Percentiles rank a stretch among this genome's conserved stretches.
Conservation (phyloP, 1,140 invertebrate species). For the Drosophila neocordata region DNA sequence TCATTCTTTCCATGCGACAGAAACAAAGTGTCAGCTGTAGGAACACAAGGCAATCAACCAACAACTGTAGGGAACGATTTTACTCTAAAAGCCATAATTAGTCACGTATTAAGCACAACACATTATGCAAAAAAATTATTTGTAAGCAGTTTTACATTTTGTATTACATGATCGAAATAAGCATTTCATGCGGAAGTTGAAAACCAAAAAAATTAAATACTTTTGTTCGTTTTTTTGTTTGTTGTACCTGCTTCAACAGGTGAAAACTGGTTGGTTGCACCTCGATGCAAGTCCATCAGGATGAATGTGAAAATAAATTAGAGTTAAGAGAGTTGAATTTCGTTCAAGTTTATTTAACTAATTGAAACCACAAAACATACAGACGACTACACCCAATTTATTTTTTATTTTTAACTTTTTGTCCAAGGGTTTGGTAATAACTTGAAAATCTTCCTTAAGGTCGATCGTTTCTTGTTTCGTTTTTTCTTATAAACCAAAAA, state of each 20-base stretch:
- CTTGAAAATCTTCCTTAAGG: too few relatives aligned
- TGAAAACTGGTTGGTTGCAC: not conserved
- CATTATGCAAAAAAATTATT: conserved; percentile 36
- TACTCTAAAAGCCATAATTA: conserved; percentile 38
- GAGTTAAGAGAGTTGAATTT: not conserved
- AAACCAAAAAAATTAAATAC: conserved; percentile 10
- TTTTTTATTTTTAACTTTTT: too few relatives aligned
- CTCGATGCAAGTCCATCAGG: not conserved
- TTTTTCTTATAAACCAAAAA: too few relatives aligned
- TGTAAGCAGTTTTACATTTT: conserved; percentile 14
- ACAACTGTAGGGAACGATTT: conserved; percentile 15
- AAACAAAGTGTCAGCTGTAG: not conserved
- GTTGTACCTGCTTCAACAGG: conserved; percentile 24
- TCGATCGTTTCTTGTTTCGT: too few relatives aligned
- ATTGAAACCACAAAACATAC: too few relatives aligned
- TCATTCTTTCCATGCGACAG: conserved; percentile 13
- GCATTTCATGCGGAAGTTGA: conserved; percentile 40
- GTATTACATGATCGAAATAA: conserved; percentile 15
- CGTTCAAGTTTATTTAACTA: too few relatives aligned
- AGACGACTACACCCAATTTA: too few relatives aligned
- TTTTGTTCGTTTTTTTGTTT: conserved; percentile 3
- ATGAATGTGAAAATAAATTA: not conserved
- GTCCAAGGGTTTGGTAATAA: too few relatives aligned
- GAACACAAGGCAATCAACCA: too few relatives aligned
- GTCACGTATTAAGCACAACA: conserved; percentile 55